Base-by-base conservation (phyloP, 2,797 vertebrate genomes). In the Austrolebias charrua region DNA sequence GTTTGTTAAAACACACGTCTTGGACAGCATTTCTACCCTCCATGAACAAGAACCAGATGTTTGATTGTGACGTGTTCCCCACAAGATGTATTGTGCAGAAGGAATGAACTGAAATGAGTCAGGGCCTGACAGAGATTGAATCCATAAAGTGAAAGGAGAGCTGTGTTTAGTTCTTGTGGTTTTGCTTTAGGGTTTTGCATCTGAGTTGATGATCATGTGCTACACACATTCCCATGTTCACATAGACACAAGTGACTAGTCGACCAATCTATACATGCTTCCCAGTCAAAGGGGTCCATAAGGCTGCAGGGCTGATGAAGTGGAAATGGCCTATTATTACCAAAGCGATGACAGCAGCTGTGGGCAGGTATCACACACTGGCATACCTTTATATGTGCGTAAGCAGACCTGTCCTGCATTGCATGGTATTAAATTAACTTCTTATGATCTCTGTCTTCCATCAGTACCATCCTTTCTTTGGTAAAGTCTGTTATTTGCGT, bases 301-400 rank as follows among this genome's bases (percentile, higher is more conserved):
- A 52, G 51, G 67, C 79, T 73, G 55, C 46, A 9, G 75, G 80
- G 75, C 72, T 73, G 64, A 78, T 84, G 47, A 72, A 75, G 76
- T 68, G 69, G 82, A 85, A 84, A 76, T 77, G 49, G 50, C 29
- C 64, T 86, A 47, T 89, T 81, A 90, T 89, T 87, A 89, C 44
- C 16, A 68, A 72, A 71, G 78, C 5, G 86, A 86, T 85, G 86
- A 89, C 80, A 84, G 82, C 47, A 60, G 47, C 69, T 13, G 46
- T 71, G 65, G 77, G 78, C 69, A 68, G 57, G 66, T 49, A 75
- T 75, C 55, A 56, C 63, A 80, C 63, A 29, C 70, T 59, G 72
- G 49, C 82, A 87, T 86, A 72, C 77, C 70, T 75, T 57, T 68
- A 35, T 40, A 56, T 59, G 50, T 71, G 68, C 5, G 70, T 79